These are phyloP conservation scores for Iphiclides podalirius DNA, from an alignment of 2,888 invertebrate species.

Conservation along the genomic window DNA sequence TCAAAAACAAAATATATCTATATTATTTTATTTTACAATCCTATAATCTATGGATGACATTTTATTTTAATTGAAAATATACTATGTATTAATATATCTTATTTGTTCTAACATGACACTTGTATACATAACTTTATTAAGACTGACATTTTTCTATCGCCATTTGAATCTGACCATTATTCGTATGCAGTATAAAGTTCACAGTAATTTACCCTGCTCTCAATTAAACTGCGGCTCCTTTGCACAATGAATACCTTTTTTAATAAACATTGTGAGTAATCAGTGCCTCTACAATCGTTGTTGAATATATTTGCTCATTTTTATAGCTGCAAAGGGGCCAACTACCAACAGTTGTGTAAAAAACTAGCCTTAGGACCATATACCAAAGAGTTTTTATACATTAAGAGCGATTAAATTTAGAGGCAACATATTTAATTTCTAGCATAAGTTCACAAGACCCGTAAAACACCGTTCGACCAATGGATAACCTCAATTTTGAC, in stretches of 20 bases:
- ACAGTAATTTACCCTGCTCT: conserved; percentile 9
- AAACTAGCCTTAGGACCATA: conserved; percentile 73
- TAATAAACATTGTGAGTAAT: conserved; percentile 3
- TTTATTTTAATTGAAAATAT: conserved; percentile 10
- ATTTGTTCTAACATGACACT: conserved; percentile 4
- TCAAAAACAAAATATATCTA: too few species aligned
- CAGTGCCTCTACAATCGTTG: conserved; percentile 30
- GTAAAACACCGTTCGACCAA: conserved; percentile 60
- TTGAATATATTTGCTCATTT: conserved; percentile 26
- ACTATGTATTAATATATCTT: conserved; percentile 4
- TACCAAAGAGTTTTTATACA: conserved; percentile 79
- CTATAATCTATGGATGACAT: conserved; percentile 13
- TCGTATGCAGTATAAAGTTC: background rate
- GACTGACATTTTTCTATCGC: conserved; percentile 17
- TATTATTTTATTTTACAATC: conserved; percentile 11
- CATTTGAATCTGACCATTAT: conserved; percentile 15
- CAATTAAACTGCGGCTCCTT: conserved; percentile 38
- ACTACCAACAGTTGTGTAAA: conserved; percentile 50
- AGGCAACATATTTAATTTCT: conserved; percentile 68
- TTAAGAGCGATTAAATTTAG: conserved; percentile 62
- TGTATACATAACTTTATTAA: conserved; percentile 15
- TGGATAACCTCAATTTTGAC: conserved; percentile 48
- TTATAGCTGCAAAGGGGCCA: conserved; percentile 53
- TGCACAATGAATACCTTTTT: conserved; percentile 32
- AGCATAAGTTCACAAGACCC: conserved; percentile 67